Conservation (phyloP, 2,888 invertebrate species). For the Hydroisotoma schaefferi region DNA sequence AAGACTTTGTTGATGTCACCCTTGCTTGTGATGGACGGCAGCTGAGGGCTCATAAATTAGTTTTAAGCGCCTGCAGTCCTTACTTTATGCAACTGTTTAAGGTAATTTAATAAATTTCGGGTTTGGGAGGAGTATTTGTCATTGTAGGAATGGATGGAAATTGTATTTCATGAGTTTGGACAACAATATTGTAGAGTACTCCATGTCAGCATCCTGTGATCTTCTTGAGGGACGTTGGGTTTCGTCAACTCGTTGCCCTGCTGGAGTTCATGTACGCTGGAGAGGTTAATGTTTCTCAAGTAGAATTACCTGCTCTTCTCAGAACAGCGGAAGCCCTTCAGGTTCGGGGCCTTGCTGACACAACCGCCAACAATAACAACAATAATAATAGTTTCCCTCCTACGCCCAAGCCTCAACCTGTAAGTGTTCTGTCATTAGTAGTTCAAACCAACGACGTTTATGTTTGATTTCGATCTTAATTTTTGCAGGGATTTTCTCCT, state of each 20-base stretch:
- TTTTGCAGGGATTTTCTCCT: constrained; percentile 33
- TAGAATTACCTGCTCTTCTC: constrained; percentile 83
- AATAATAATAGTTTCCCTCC: constrained; percentile 22
- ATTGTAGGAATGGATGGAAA: not conserved
- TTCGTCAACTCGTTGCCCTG: constrained; percentile 70
- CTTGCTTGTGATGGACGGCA: constrained; percentile 79
- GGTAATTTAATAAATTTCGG: constrained; percentile 56
- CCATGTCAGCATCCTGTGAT: constrained; percentile 81
- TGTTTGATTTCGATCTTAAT: not conserved
- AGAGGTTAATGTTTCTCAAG: constrained; percentile 85
- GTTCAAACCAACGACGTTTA: constrained; percentile 15
- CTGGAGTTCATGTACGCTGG: constrained; percentile 83
- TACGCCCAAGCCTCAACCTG: constrained; percentile 19
- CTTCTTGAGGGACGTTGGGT: constrained; percentile 78
- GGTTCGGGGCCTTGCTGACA: constrained; percentile 83
- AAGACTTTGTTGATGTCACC: constrained; percentile 84
- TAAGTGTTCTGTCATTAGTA: not conserved
- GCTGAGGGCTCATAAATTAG: constrained; percentile 78
- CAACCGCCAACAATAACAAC: constrained; percentile 47
- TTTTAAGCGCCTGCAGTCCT: constrained; percentile 77
- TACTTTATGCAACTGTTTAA: constrained; percentile 82
- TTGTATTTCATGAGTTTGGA: not conserved
- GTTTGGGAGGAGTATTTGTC: not conserved
- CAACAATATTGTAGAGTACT: constrained; percentile 61
- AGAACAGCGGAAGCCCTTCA: constrained; percentile 89